Base-by-base conservation (phyloP, 1,140 invertebrate species). In the Chironomus striatipennis region DNA sequence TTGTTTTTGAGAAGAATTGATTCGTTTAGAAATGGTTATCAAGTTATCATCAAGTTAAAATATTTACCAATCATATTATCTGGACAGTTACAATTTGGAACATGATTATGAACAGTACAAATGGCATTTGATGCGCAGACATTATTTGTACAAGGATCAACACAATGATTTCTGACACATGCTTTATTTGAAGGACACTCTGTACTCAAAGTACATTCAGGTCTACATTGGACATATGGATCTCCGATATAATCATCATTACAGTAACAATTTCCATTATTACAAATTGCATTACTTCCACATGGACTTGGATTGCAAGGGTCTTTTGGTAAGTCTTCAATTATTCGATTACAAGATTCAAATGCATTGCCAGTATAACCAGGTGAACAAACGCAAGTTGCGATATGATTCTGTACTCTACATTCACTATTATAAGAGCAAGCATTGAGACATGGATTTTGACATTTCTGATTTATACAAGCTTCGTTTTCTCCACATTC, bases 81-180 rank as follows among this genome's bases (percentile, higher is more conserved):
- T 65, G 88, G 88, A 79, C 93, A 94, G 24, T 85, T 86, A 78
- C 93, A 95, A n/a, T 86, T 85, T 74, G 90, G 92, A 73, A 91
- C 87, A 80, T 93, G 90, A 75, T 88, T 88, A 76, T 88, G 86
- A 0, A 91, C 90, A 1, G 85, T 86, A 79, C 93, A 95, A 76
- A 90, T 86, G 8, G 92, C 91, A 76, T 88, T 86, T 24, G 86
- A 85, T 18, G 91, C 92, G 78, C 91, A 92, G 21, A 88, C 89
- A 34, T 34, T 34, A 75, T 88, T 89, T 1, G 88, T 86, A 78
- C 92, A 93, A 2, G 91, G 91, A 83, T 93, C 90, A 20, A 89
- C 85, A 78, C 92, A 93, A 80, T 92, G 91, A 77, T 86, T 91
- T 72, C 88, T 85, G n/a, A 89, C 87, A 77, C 92, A 93, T 18